Evolutionary conservation across 2,797 vertebrate genomes (phyloP).

Genomic region (Alectoris magna): DNA sequence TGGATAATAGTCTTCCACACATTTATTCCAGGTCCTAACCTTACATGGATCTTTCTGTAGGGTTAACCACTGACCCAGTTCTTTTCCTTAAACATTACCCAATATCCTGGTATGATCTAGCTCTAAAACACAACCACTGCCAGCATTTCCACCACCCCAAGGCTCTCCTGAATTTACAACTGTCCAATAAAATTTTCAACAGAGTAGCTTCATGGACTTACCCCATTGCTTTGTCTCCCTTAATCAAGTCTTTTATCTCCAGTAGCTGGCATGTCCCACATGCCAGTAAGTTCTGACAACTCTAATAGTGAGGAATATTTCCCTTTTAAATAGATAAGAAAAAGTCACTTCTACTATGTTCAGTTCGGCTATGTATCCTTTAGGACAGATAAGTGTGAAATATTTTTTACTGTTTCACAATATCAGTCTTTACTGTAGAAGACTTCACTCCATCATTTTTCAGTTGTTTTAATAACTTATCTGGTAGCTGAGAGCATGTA

Average conservation of each 20-base stretch:
- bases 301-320: neutral
- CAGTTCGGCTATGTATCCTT: neutral
- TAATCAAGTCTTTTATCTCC: neutral
- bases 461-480: neutral
- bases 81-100: neutral
- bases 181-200: neutral
- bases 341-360: neutral
- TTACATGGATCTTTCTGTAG: neutral
- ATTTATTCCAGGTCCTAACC: neutral
- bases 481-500: neutral
- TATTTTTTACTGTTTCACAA: neutral
- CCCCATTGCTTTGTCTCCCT: fast-evolving
- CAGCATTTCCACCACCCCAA: neutral
- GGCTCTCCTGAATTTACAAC: neutral
- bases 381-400: neutral
- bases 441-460: neutral
- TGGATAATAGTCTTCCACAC: neutral
- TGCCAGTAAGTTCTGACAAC: neutral
- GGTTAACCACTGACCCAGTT: neutral
- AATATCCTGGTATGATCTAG: neutral
- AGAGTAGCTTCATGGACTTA: neutral
- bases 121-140: neutral
- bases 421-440: neutral
- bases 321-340: neutral
- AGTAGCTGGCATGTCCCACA: neutral